A percentile compares a stretch with the other conserved stretches of the same genome.
These are phyloP conservation scores for Melikaiella ostensackeni DNA, from an alignment of 2,888 invertebrate genomes.

Conservation along the genomic window DNA sequence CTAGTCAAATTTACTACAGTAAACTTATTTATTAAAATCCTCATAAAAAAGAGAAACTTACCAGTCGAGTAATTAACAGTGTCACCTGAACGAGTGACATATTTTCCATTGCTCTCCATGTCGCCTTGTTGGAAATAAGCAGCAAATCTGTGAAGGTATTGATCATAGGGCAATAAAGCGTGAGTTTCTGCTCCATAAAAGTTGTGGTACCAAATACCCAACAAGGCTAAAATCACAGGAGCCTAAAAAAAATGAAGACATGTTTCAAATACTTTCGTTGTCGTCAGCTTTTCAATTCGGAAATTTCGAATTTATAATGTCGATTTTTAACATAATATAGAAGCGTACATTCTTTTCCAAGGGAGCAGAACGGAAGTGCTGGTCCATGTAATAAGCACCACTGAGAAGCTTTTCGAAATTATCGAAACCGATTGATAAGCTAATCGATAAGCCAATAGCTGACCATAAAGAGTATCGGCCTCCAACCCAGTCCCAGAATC, in stretches of 20 bases:
- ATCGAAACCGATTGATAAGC: constrained; percentile 94
- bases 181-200: constrained; percentile 97
- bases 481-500: constrained; percentile 99
- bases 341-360: constrained; percentile 91
- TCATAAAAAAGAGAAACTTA: constrained; percentile 43
- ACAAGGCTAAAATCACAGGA: constrained; percentile 93
- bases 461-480: constrained; percentile 99
- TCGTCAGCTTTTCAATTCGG: neutral
- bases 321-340: constrained; percentile 9
- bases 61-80: constrained; percentile 80
- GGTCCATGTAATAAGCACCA: constrained; percentile 96
- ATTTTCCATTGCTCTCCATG: constrained; percentile 99
- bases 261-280: too few species aligned
- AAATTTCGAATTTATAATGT: constrained; percentile 13
- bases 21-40: neutral
- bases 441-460: constrained; percentile 98
- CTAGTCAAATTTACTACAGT: too few species aligned
- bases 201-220: constrained; percentile 97
- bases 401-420: constrained; percentile 95
- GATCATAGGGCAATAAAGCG: constrained; percentile 98
- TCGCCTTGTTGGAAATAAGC: constrained; percentile 99
- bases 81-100: constrained; percentile 86
- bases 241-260: constrained; percentile 80
- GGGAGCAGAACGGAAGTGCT: constrained; percentile 92
- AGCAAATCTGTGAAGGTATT: constrained; percentile 98